Percentiles rank a stretch among this genome's conserved stretches.
These are phyloP conservation scores for Pogonomyrmex californicus DNA, from an alignment of 1,140 invertebrate species.

Conservation along the genomic window DNA sequence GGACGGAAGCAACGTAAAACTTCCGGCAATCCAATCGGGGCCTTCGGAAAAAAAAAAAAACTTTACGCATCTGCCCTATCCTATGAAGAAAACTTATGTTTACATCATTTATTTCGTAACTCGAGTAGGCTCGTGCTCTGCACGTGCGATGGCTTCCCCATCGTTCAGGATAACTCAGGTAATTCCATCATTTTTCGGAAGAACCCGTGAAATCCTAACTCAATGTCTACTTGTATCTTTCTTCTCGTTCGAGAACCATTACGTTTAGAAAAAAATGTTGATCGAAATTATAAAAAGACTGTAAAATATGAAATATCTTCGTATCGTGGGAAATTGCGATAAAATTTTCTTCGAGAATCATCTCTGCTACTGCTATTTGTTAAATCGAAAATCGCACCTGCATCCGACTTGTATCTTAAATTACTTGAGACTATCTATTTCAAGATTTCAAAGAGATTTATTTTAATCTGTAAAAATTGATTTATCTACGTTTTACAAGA, in stretches of 20 bases:
- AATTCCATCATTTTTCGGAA: conserved; percentile 46
- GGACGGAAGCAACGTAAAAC: conserved; percentile 46
- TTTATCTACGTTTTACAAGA: background rate
- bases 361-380: no score
- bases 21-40: conserved; percentile 33
- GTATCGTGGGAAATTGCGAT: no score
- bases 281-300: background rate
- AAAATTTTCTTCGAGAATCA: no score
- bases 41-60: conserved; percentile 20
- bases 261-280: background rate
- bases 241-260: background rate
- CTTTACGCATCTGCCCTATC: conserved; percentile 27
- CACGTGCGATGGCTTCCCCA: conserved; percentile 47
- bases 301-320: no score
- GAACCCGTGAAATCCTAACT: background rate
- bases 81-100: conserved; percentile 42
- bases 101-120: conserved; percentile 55
- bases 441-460: background rate
- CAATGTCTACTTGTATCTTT: background rate
- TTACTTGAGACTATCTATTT: background rate
- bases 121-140: conserved; percentile 45
- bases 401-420: background rate
- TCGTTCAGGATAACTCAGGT: conserved; percentile 27
- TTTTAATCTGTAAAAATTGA: background rate
- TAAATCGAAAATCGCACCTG: no score